Base-by-base conservation (phyloP, 2,113 vertebrate genomes). In the Acrocephalus arundinaceus region DNA sequence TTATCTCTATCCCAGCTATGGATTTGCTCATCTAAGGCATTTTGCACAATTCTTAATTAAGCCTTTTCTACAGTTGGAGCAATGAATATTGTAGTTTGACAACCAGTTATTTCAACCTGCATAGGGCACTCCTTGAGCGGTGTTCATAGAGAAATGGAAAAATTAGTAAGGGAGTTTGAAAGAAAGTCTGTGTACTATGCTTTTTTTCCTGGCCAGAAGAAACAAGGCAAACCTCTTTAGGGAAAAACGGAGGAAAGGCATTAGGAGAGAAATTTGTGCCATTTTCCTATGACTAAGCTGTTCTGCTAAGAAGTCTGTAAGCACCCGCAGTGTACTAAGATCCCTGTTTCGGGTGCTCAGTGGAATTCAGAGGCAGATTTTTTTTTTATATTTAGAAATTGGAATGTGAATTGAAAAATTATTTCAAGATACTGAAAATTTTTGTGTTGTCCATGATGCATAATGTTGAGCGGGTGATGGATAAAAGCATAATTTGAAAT, bases 21-120 rank as follows among this genome's bases (percentile, higher is more conserved):
- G 48, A 33, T 92, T 55, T 76, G 58, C 95, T 93, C 48, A 46
- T 52, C 33, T 48, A 24, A 87, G 28, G 37, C n/a, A n/a, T 82
- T 95, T 90, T 92, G 22, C 71, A 92, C 48, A 89, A 92, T 43
- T 76, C 74, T 96, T 91, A 89, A 92, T 93, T 97, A 94, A 95
- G 74, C 49, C 63, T 96, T 96, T 92, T 96, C 85, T 90, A n/a
- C 37, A 52, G 35, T 85, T 92, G 61, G 75, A 95, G 77, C 77
- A 95, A 13, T 81, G 87, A 95, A 86, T 68, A 48, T 55, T 82
- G 35, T 63, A 74, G 59, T 90, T 93, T 95, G 95, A 95, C 94
- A 97, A 62, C 62, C 71, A 89, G 65, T 94, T 96, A 96, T 96
- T 97, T 97, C 84, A 93, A 94, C 91, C 54, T 76, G 76, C 62